phyloP scores from a whole-genome alignment of 2,113 vertebrate genomes.

The Dicerorhinus sumatrensis region DNA sequence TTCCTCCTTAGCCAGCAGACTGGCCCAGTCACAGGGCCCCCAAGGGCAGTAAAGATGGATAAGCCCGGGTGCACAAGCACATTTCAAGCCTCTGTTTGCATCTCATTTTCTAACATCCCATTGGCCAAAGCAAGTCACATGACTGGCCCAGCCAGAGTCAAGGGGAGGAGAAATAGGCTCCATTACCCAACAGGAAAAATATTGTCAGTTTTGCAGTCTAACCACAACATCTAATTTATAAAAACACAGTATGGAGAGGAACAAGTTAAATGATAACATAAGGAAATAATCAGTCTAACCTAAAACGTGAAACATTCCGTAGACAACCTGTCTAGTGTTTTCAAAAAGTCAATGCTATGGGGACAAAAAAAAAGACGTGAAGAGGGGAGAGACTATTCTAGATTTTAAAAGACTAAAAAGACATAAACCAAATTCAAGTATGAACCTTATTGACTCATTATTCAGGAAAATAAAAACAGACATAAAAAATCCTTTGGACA shows the following conservation, averaged over 20 bases:
- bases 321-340: not conserved
- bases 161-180: not conserved
- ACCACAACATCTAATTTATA: not conserved
- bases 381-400: not conserved
- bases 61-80: not conserved
- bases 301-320: not conserved
- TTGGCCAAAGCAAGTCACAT: not conserved
- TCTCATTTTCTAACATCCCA: not conserved
- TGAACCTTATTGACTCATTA: not conserved
- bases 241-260: not conserved
- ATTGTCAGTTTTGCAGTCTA: not conserved
- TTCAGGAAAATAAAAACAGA: not conserved
- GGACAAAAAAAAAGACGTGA: not conserved
- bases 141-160: not conserved
- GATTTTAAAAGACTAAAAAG: not conserved
- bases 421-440: not conserved
- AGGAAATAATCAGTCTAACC: not conserved
- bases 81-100: not conserved
- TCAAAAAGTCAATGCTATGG: not conserved
- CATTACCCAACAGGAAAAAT: not conserved
- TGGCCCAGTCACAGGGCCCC: too few species aligned
- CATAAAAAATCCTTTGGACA: not conserved
- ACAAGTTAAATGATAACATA: not conserved
- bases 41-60: not conserved
- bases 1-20: not conserved